A percentile compares a stretch with the other conserved stretches of the same genome.
These are phyloP conservation scores for Peromyscus californicus DNA, from an alignment of 2,113 vertebrate species.

Conservation along the genomic window DNA sequence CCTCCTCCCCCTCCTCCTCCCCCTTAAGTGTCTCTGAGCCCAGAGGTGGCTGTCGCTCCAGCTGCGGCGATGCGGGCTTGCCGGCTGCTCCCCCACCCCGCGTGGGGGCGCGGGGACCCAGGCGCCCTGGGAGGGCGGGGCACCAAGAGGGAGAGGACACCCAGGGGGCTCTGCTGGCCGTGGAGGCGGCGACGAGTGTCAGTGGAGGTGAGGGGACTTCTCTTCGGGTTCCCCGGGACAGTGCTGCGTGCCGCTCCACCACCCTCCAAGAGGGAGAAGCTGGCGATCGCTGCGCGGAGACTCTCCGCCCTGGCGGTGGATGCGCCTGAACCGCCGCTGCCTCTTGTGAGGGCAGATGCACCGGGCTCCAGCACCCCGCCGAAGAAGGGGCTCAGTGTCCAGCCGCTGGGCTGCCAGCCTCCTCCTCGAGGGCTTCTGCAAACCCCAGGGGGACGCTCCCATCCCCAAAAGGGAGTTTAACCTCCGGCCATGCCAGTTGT, in stretches of 20 bases:
- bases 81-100: neutral
- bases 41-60: neutral
- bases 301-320: neutral
- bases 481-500: neutral
- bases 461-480: neutral
- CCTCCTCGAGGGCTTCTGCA: neutral
- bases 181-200: neutral
- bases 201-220: neutral
- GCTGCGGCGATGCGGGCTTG: slow-evolving; percentile 45
- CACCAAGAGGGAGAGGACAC: neutral
- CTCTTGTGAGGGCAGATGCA: neutral
- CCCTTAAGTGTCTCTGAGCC: neutral
- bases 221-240: neutral
- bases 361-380: neutral
- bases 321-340: neutral
- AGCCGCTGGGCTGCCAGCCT: neutral
- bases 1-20: neutral
- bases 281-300: neutral
- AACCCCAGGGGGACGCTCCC: neutral
- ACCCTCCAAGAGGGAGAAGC: neutral
- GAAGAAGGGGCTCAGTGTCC: neutral
- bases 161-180: neutral
- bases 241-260: neutral
- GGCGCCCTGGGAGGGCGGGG: neutral
- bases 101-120: slow-evolving; percentile 24